Base-by-base conservation (phyloP, 2,888 invertebrate genomes). In the Timema cristinae region DNA sequence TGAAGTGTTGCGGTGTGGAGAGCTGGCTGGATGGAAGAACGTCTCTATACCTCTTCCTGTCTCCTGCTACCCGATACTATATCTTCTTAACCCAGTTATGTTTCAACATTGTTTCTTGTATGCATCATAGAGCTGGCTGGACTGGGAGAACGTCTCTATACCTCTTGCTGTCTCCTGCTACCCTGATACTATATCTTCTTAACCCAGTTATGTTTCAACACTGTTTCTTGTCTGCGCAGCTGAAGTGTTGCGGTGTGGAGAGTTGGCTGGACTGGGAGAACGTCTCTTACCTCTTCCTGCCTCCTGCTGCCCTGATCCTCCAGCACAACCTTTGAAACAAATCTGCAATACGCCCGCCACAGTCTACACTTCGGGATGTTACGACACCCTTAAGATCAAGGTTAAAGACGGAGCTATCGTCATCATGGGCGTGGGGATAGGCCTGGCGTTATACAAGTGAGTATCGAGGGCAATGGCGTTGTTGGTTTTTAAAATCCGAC, bases 381-480 rank as follows among this genome's bases (percentile, higher is more conserved):
- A 85, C 71, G 80, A 81, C 13, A 84, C 84, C 77, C 78, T 89
- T 50, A 84, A 84, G 78, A 80, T 81, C 70, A 85, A 85, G 75
- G 84, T 88, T 47, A 82, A 82, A 54, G 85, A 85, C 73, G 85
- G 86, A 0, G 83, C 84, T n/a, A 81, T 87, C 50, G 79, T 88
- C 49, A 87, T 88, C 77, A 76, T 77, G 74, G 87, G 87, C 1
- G 87, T 89, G 71, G 89, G 89, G 61, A 87, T 89, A 68, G 89
- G 89, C 68, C 87, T 89, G 73, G 89, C 89, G 48, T 88, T 89
- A 79, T 89, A 68, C 87, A 89, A 85, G 89, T 89, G 74, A 81
- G 68, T n/a, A 32, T 32, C 4, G 32, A 32, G 32, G 32, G 4
- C 32, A 32, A 4, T 32, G 32, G 32, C 32, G 32, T 32, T 32